Conservation (phyloP, 2,888 invertebrate genomes). For the Dysmachus trigonus region DNA sequence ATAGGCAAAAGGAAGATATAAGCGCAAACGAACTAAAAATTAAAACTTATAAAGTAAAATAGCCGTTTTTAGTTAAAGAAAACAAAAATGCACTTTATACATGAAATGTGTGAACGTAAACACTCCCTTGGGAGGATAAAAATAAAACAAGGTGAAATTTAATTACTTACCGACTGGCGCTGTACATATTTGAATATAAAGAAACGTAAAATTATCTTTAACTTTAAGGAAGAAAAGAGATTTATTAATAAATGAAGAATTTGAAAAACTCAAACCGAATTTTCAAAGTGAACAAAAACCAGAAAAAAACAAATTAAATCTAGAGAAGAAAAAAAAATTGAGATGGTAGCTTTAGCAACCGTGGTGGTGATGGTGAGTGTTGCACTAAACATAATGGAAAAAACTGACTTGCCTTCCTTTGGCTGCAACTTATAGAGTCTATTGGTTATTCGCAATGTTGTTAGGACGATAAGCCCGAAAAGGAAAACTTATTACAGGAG, state of each 20-base stretch:
- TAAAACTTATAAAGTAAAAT: not conserved
- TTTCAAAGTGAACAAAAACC: slow-evolving; percentile 39
- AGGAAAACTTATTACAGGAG: slow-evolving; percentile 60
- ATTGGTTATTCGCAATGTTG: slow-evolving; percentile 12
- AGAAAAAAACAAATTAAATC: not conserved
- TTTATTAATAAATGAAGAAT: slow-evolving; percentile 41
- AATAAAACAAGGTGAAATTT: not conserved
- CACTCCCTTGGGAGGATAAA: not conserved
- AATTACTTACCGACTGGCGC: slow-evolving; percentile 26
- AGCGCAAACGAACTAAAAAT: not conserved
- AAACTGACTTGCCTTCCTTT: slow-evolving; percentile 7
- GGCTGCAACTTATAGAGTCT: slow-evolving; percentile 33
- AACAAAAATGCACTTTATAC: not conserved
- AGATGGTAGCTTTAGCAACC: slow-evolving; percentile 9
- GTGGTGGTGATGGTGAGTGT: not conserved
- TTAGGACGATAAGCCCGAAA: slow-evolving; percentile 8
- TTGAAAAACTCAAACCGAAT: slow-evolving; percentile 35
- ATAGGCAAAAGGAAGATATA: slow-evolving; percentile 1
- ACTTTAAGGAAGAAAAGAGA: slow-evolving; percentile 24
- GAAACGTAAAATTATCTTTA: slow-evolving; percentile 11
- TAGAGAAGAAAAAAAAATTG: not conserved
- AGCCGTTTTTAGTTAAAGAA: slow-evolving; percentile 11
- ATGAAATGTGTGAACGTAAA: slow-evolving; percentile 3
- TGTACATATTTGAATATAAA: slow-evolving; percentile 39
- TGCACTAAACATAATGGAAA: not conserved